Evolutionary conservation across 1,140 invertebrate genomes (phyloP), one percentile per base, ranked within the genome.

Genomic region (Atta colombica): DNA sequence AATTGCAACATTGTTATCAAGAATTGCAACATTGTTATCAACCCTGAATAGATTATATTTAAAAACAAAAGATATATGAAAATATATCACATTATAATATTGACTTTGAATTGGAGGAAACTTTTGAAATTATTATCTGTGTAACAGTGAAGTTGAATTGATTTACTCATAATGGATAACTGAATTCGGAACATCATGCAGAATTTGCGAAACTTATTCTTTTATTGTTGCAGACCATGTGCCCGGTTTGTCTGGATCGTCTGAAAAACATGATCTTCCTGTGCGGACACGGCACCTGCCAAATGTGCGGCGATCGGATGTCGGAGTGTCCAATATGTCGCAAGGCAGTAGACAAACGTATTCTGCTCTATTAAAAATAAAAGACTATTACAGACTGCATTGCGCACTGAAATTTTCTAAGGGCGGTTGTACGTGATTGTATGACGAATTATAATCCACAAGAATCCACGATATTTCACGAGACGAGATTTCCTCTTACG

Each of bases 221-320:
- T 69, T 77, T 87, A 45, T 77, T 90, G 85, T 96, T 96, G 3
- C 96, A 99, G 98, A 99, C 99, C 1, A 99, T 99, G 97, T 99
- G 99, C 93, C 99, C 99, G 4, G 98, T 99, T 66, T 99, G 99
- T 95, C 96, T 99, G 96, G 99, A 99, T 96, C 97, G 99, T 31
- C 96, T 99, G 91, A 99, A 99, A 96, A 99, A 99, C 95, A 99
- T 99, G 98, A 99, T 99, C 89, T 99, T 99, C 96, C 96, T 99
- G 5, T 99, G 99, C 95, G 99, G 99, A 10, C 99, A 99, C 95
- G 99, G 99, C 74, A 98, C 98, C 39, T 99, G 99, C 94, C 99
- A 99, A 96, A 98, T 99, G 97, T 99, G 99, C 95, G 99, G 99
- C 16, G 99, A 99, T 96, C 97, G 98, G 88, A 99, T 99, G 97